These are phyloP conservation scores for Melanotaenia pygmaea DNA, from an alignment of 2,797 vertebrate genomes.

Conservation along the genomic window DNA sequence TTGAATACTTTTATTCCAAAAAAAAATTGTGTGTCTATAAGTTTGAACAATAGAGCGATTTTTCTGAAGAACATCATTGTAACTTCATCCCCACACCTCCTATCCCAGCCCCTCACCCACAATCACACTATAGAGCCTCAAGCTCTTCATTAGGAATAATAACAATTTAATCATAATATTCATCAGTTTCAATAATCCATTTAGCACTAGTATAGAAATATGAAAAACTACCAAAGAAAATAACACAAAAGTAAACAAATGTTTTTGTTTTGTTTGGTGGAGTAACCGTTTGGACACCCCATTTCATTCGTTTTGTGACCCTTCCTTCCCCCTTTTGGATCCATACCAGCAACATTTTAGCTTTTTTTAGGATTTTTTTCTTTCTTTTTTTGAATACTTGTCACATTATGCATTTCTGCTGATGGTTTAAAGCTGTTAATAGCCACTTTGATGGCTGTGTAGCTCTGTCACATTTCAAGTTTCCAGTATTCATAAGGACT, in stretches of 20 bases:
- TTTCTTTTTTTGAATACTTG: neutral
- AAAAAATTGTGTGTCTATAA: slow-evolving; percentile 71
- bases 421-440: slow-evolving; percentile 52
- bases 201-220: slow-evolving; percentile 83
- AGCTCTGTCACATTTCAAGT: slow-evolving; percentile 23
- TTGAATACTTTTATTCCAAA: slow-evolving; percentile 76
- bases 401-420: slow-evolving; percentile 36
- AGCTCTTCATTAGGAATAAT: slow-evolving; percentile 72
- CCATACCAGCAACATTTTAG: slow-evolving; percentile 27
- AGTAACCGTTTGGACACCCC: slow-evolving; percentile 47
- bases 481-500: slow-evolving; percentile 15
- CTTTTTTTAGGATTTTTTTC: slow-evolving; percentile 5
- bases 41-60: slow-evolving; percentile 70
- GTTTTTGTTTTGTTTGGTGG: slow-evolving; percentile 47
- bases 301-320: slow-evolving; percentile 66
- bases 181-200: slow-evolving; percentile 79
- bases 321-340: slow-evolving; percentile 46
- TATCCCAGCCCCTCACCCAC: slow-evolving; percentile 34
- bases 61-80: slow-evolving; percentile 58
- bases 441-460: slow-evolving; percentile 18
- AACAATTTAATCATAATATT: slow-evolving; percentile 81
- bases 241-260: slow-evolving; percentile 69
- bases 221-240: slow-evolving; percentile 80
- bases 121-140: slow-evolving; percentile 61
- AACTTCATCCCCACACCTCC: slow-evolving; percentile 38